Base-by-base conservation (phyloP, 2,888 invertebrate genomes). In the Perdita meconis region DNA sequence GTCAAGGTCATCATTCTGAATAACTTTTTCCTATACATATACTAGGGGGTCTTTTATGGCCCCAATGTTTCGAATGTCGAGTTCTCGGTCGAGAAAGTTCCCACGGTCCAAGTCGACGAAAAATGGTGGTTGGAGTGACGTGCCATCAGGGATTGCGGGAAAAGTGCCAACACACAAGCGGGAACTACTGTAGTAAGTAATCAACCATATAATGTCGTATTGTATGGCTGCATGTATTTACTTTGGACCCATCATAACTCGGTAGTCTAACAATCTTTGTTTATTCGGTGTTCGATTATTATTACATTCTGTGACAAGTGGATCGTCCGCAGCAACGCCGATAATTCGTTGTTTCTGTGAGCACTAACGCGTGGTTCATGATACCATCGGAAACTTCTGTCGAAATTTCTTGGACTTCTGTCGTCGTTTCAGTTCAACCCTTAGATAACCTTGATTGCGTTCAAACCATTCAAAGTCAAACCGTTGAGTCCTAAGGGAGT, bases 291-390 rank as follows among this genome's bases (percentile, higher is more conserved):
- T 65, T 73, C 63, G 55, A 47, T 57, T 73, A 68, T 57, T 73
- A 68, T 73, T 80, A 78, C 79, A 80, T 80, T 78, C 69, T 78
- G 79, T 80, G 79, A 79, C 77, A 80, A 56, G 51, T 61, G 63
- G 53, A 73, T 80, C 19, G 69, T 76, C 60, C 34, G 19, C 42
- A 26, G 44, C 34, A 30, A 56, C 19, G 34, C n/a, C 47, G 53
- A 64, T 26, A 53, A 64, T 57, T 47, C 57, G 44, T 24, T 19
- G 59, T 56, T n/a, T 47, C 26, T 12, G 34, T 50, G 40, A 66
- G 51, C 40, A 42, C 53, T 19, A 51, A 19, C 12, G 22, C n/a
- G 36, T 38, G 16, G 40, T 74, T 57, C 51, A 51, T 30, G 30
- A 30, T 34, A 53, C 40, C 22, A 30, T 30, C 24, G 44, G 44